Conservation (phyloP, 2,888 invertebrate species). For the Cerastoderma edule region DNA sequence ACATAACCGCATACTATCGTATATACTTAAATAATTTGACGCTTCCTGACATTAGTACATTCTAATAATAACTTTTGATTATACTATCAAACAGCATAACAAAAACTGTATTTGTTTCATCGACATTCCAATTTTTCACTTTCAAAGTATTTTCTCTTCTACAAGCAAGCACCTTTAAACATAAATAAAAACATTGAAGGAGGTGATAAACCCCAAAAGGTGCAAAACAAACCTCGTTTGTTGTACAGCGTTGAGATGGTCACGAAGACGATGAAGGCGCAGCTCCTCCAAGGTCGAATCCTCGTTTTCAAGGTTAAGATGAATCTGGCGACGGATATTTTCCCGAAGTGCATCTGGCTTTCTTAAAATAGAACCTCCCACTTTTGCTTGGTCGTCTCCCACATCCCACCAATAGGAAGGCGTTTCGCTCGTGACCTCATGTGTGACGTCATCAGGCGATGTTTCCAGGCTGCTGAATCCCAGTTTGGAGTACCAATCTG, state of each 20-base stretch:
- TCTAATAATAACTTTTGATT: no score
- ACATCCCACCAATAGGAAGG: conserved; percentile 68
- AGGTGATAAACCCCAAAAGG: no score
- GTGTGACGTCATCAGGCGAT: conserved; percentile 43
- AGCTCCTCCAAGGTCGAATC: conserved; percentile 42
- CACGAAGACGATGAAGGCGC: conserved; percentile 39
- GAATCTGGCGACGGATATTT: conserved; percentile 33
- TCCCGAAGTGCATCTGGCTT: background rate
- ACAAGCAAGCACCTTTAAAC: no score
- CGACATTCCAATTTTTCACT: no score
- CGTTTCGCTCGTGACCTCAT: conserved; percentile 56
- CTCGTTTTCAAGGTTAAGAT: conserved; percentile 47
- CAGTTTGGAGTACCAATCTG: conserved; percentile 50
- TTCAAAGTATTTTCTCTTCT: no score
- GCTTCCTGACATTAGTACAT: no score
- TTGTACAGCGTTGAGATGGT: conserved; percentile 49
- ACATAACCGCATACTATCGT: no score
- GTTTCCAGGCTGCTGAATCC: conserved; percentile 48
- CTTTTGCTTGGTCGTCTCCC: conserved; percentile 26
- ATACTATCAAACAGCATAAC: no score
- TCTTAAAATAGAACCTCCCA: background rate
- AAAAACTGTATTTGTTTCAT: no score
- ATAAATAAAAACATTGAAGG: no score
- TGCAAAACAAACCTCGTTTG: conserved; percentile 45
- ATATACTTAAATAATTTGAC: no score